Conservation (phyloP, 2,888 invertebrate species). For the Nesidiocoris tenuis region DNA sequence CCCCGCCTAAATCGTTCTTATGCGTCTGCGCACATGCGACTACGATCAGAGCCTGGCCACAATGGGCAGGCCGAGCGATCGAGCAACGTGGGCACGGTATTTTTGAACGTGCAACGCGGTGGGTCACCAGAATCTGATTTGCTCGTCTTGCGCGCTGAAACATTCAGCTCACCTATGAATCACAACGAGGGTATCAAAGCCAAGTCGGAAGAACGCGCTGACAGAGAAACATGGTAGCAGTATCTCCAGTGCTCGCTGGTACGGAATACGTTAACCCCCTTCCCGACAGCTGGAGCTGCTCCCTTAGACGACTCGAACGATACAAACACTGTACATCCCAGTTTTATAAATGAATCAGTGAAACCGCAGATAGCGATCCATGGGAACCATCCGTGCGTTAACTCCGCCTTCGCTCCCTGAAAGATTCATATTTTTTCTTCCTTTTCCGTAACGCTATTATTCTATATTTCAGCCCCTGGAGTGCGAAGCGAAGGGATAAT, state of each 20-base stretch:
- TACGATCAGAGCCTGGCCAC: too few relatives aligned
- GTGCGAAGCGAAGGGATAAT: slow-evolving; percentile 33
- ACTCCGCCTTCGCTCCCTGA: slow-evolving; percentile 23
- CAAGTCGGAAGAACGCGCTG: slow-evolving; percentile 6
- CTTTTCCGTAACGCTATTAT: slow-evolving; percentile 39
- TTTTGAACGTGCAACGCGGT: too few relatives aligned
- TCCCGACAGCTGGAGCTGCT: not conserved
- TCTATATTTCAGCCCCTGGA: slow-evolving; percentile 37
- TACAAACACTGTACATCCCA: slow-evolving; percentile 4
- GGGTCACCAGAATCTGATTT: slow-evolving; percentile 1
- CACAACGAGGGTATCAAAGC: slow-evolving; percentile 10
- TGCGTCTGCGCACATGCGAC: too few relatives aligned
- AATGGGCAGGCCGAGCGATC: too few relatives aligned
- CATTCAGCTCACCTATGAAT: slow-evolving; percentile 22
- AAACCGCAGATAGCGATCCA: slow-evolving; percentile 39
- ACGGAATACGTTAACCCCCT: slow-evolving; percentile 29
- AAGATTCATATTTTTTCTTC: slow-evolving; percentile 2
- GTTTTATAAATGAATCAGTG: slow-evolving; percentile 40
- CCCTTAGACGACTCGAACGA: not conserved
- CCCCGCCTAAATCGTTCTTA: too few relatives aligned
- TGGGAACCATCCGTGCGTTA: slow-evolving; percentile 39
- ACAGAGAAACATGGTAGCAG: slow-evolving; percentile 34
- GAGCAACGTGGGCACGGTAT: too few relatives aligned
- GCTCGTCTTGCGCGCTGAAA: slow-evolving; percentile 4
- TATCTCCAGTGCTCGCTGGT: slow-evolving; percentile 16